Evolutionary conservation across 2,113 vertebrate genomes (phyloP), one percentile per base, ranked within the genome.

Genomic region (Gymnarchus niloticus): DNA sequence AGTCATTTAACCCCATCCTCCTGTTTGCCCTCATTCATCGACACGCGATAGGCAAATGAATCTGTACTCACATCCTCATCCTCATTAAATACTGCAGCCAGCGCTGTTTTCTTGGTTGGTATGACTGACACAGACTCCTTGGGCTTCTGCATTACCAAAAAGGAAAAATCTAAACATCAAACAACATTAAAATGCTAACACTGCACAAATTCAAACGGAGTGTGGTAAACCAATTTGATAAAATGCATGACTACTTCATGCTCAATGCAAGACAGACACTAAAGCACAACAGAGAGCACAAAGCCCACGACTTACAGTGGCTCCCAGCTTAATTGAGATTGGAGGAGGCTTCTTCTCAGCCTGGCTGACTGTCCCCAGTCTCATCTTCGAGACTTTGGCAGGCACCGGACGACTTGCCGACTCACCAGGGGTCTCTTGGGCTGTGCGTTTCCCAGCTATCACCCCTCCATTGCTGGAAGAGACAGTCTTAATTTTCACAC

Each of bases 401-500:
- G 96, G 95, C 10, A 94, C 95, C 73, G 96, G 94, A 85, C 95
- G 95, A 90, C 94, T 91, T 86, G 92, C 92, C 89, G 95, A 90
- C 91, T 96, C n/a, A n/a, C n/a, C n/a, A n/a, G n/a, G n/a, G n/a
- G n/a, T n/a, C n/a, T n/a, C 95, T 84, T 96, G 93, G 92, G 97
- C 96, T 83, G 95, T 93, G 90, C 97, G 96, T 91, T 99, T 99
- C 90, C 96, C 96, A 92, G 95, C 93, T 86, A 94, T 95, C 95
- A 96, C 96, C 93, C 95, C 96, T 96, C 94, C 96, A 96, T 96
- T 97, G 96, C 97, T 99, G 97, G 96, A 99, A 99, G 97, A 99
- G 96, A 99, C 97, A 99, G 97, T 97, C 98, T 99, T 99, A 99
- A 97, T 98, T 97, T 98, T 98, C 97, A 98, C 97, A 97, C 96